Evolutionary conservation across 2,113 vertebrate genomes (phyloP).

Genomic region (Cinclus mexicanus): DNA sequence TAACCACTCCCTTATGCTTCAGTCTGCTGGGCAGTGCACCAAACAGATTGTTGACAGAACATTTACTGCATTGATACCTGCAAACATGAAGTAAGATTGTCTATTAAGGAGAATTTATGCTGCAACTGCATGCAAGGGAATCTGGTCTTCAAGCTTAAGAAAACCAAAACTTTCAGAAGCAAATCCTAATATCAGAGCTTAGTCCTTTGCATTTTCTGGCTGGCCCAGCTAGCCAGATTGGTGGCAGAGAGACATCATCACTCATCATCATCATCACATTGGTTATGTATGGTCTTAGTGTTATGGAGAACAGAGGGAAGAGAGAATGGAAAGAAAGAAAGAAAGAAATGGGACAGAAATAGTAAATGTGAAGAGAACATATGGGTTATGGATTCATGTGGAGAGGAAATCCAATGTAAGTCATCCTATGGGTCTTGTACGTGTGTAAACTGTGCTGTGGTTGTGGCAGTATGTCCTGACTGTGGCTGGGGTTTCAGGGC

Average conservation of each 20-base stretch:
- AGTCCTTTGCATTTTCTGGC: neutral
- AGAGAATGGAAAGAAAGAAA: neutral
- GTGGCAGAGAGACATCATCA: neutral
- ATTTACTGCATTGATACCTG: neutral
- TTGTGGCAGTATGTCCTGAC: neutral
- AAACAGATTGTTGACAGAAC: neutral
- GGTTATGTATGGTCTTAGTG: neutral
- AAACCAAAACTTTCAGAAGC: neutral
- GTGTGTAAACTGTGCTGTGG: neutral
- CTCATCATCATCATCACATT: neutral
- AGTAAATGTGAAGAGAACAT: neutral
- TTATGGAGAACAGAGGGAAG: neutral
- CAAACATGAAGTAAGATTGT: neutral
- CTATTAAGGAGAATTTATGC: neutral
- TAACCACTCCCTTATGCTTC: neutral
- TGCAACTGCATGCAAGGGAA: neutral
- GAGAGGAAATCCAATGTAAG: neutral
- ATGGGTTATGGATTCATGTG: neutral
- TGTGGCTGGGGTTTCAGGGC: neutral
- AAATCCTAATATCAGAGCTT: neutral
- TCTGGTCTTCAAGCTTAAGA: neutral
- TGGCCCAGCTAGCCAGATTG: neutral
- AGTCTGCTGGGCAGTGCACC: neutral
- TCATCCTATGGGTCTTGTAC: neutral
- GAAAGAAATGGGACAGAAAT: neutral